Conservation (phyloP, 2,888 invertebrate species). For the Troilus luridus region DNA sequence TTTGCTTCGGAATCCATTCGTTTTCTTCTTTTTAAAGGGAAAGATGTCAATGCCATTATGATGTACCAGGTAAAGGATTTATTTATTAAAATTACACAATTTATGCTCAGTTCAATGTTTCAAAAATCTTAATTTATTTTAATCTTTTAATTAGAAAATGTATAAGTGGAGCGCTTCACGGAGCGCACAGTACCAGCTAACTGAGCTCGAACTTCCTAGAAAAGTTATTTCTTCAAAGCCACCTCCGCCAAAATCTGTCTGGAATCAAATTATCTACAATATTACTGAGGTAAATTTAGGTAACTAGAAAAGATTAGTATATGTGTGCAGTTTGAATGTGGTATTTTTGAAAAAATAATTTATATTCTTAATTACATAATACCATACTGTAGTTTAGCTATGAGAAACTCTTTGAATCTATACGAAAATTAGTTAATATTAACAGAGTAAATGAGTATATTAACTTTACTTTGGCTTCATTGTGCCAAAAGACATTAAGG, state of each 20-base stretch:
- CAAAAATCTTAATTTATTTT: neutral
- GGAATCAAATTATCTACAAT: constrained; percentile 56
- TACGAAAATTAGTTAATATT: too few species aligned
- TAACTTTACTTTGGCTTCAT: too few species aligned
- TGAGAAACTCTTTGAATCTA: too few species aligned
- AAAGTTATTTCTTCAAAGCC: constrained; percentile 61
- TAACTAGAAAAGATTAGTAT: neutral
- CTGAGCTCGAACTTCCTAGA: constrained; percentile 62
- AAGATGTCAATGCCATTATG: constrained; percentile 63
- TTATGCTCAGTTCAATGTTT: neutral
- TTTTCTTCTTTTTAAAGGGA: constrained; percentile 61
- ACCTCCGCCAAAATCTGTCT: constrained; percentile 59
- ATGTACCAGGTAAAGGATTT: constrained; percentile 61
- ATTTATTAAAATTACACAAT: neutral
- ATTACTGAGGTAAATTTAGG: constrained; percentile 57
- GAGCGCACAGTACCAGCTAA: constrained; percentile 62
- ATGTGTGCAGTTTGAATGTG: neutral
- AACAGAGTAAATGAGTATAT: too few species aligned
- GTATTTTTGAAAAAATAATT: too few species aligned
- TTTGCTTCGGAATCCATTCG: constrained; percentile 61
- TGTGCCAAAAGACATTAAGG: too few species aligned
- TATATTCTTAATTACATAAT: neutral
- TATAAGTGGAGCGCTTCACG: constrained; percentile 62
- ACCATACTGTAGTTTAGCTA: neutral
- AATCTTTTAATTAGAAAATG: constrained; percentile 60